A percentile compares a stretch with the other conserved stretches of the same genome.
Conservation (phyloP, 2,797 vertebrate species). For the Morus bassanus region DNA sequence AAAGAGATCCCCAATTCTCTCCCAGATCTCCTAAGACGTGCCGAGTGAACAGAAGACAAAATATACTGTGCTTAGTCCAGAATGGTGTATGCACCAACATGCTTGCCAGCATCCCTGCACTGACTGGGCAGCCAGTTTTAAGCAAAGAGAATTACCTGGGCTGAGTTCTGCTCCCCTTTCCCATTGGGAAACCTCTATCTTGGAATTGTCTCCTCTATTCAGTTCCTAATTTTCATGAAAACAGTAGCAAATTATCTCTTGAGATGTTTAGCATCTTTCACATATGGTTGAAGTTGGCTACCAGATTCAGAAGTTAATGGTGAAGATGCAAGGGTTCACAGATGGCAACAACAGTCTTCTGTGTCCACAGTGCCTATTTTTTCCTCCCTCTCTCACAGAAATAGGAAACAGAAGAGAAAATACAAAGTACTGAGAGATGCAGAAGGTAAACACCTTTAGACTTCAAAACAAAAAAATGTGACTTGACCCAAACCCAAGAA, state of each 20-base stretch:
- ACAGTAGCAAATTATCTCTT: not conserved
- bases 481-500: not conserved
- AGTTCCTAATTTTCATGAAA: not conserved
- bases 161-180: not conserved
- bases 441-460: not conserved
- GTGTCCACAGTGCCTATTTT: not conserved
- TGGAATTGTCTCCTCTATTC: not conserved
- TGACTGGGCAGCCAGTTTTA: not conserved
- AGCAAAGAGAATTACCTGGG: not conserved
- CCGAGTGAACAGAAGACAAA: not conserved
- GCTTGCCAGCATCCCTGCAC: not conserved
- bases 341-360: not conserved
- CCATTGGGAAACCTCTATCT: not conserved
- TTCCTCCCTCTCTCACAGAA: not conserved
- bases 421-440: not conserved
- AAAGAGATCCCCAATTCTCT: not conserved
- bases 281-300: not conserved
- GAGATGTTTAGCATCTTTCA: not conserved
- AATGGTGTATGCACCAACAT: not conserved
- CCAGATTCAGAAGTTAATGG: not conserved
- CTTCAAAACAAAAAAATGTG: not conserved
- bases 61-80: not conserved
- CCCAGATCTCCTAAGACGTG: not conserved
- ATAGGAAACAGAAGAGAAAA: not conserved
- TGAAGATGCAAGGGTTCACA: not conserved